Evolutionary conservation across 1,140 invertebrate genomes (phyloP).

Genomic region (Drosophila lini): DNA sequence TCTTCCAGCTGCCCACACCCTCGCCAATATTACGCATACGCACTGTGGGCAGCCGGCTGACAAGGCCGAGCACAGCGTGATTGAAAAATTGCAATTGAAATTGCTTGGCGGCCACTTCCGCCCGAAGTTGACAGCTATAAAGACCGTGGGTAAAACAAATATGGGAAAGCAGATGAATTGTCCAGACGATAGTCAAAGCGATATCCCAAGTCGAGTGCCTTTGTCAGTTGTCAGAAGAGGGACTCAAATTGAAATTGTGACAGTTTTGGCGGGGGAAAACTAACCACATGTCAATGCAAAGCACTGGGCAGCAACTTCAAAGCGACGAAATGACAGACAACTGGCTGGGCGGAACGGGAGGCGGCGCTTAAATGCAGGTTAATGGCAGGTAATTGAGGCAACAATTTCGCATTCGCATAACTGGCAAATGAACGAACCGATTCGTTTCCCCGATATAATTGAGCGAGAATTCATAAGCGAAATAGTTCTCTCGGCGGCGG

Average conservation of each 20-base stretch:
- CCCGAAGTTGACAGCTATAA: constrained; percentile 22
- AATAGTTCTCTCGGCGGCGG: constrained; percentile 33
- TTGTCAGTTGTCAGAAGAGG: constrained; percentile 22
- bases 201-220: constrained; percentile 19
- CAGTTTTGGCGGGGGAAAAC: constrained; percentile 60
- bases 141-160: constrained; percentile 12
- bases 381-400: constrained; percentile 67
- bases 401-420: constrained; percentile 72
- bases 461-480: constrained; percentile 60
- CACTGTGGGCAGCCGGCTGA: constrained; percentile 29
- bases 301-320: constrained; percentile 58
- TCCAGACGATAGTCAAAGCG: constrained; percentile 27
- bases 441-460: constrained; percentile 47
- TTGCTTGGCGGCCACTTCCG: constrained; percentile 45
- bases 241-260: constrained; percentile 53
- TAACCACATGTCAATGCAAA: constrained; percentile 76
- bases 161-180: constrained; percentile 15
- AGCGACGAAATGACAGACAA: constrained; percentile 65
- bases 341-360: background rate
- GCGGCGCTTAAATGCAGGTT: constrained; percentile 38
- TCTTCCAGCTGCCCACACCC: background rate
- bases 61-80: constrained; percentile 54
- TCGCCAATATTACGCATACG: constrained; percentile 36
- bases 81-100: constrained; percentile 62
- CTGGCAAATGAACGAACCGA: constrained; percentile 55